These are phyloP conservation scores for Conchocele bisecta DNA, from an alignment of 2,888 invertebrate genomes.

Conservation along the genomic window DNA sequence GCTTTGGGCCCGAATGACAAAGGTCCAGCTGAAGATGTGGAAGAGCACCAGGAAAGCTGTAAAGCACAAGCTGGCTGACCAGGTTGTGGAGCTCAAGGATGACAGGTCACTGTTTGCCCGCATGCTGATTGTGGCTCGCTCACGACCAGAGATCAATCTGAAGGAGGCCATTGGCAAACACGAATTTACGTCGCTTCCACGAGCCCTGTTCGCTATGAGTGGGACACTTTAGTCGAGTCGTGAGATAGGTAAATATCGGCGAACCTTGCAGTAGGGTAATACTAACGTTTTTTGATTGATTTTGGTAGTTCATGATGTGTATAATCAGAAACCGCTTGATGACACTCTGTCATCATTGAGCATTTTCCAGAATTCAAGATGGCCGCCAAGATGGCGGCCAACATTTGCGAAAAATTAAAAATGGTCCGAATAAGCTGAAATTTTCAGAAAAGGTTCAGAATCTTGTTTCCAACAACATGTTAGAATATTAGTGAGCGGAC, in stretches of 20 bases:
- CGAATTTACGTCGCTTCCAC: conserved; percentile 13
- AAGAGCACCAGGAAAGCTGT: conserved; percentile 2
- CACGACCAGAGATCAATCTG: conserved; percentile 21
- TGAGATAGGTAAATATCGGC: conserved; percentile 4
- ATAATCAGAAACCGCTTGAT: too few relatives aligned
- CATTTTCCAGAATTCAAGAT: too few relatives aligned
- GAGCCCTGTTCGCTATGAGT: conserved; percentile 8
- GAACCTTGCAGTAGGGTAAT: too few relatives aligned
- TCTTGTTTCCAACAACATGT: too few relatives aligned
- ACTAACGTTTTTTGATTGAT: too few relatives aligned
- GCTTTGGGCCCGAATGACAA: conserved; percentile 10
- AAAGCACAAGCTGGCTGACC: not conserved
- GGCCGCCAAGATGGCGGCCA: too few relatives aligned
- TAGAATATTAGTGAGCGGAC: too few relatives aligned
- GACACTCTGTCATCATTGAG: too few relatives aligned
- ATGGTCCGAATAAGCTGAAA: too few relatives aligned
- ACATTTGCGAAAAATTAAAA: too few relatives aligned
- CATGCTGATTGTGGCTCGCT: conserved; percentile 13
- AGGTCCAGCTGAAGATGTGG: conserved; percentile 7
- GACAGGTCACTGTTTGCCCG: conserved; percentile 13
- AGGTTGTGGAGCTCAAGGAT: conserved; percentile 9
- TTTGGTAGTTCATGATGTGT: too few relatives aligned
- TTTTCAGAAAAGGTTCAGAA: too few relatives aligned
- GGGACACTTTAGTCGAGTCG: not conserved
- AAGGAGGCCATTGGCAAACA: conserved; percentile 9